Base-by-base conservation (phyloP, 1,140 invertebrate genomes). In the Cyrtorhinus lividipennis region DNA sequence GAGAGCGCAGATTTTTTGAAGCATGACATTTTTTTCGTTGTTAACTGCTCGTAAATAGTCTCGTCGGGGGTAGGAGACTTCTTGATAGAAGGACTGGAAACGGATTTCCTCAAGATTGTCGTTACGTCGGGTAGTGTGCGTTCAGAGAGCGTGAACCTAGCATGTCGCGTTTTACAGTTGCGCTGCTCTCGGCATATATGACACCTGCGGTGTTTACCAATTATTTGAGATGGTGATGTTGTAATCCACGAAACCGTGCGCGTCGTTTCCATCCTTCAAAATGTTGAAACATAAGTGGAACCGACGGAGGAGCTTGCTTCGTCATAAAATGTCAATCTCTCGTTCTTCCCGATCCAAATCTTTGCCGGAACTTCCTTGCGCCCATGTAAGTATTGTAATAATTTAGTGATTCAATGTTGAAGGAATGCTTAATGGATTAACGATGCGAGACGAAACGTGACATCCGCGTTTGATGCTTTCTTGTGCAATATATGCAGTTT, bases 231-330 rank as follows among this genome's bases (percentile, higher is more conserved):
- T 38, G 15, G 30, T 8, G 15, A 8, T 15, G 5, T 38, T 8
- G 30, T 38, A 8, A 15, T 38, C 15, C 30, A 38, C 5, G 5
- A 15, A 38, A 38, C 15, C 30, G 30, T n/a, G 30, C 15, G 15
- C 30, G 30, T 5, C 30, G 30, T 38, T 57, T 57, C 56, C 1
- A 24, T 57, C 3, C n/a, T 20, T 2, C 46, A n/a, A 10, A n/a
- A 57, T 57, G 56, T 24, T 57, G 20, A 57, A 57, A 57, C 56
- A 57, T 24, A 57, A 24, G 56, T 57, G 56, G 56, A 24, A 13
- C 1, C 20, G 24, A 2, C 20, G 24, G 24, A 24, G 56, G 30
- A 38, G 30, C 30, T 5, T 38, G 5, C 30, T 38, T 38, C 30
- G n/a, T n/a, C n/a, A n/a, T n/a, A n/a, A n/a, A n/a, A n/a, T n/a